Conservation (phyloP, 2,888 invertebrate species). For the Agriopis aurantiaria region DNA sequence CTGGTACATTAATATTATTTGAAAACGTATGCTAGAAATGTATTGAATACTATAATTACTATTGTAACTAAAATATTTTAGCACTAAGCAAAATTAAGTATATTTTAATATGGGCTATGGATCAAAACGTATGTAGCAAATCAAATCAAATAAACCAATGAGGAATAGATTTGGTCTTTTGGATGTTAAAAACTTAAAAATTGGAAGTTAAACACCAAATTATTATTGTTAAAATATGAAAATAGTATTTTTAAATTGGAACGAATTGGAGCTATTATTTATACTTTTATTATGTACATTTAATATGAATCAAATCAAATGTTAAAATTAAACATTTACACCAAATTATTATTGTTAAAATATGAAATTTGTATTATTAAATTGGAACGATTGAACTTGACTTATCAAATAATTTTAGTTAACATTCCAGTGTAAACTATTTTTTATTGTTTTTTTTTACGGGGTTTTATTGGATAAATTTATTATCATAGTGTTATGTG, state of each 20-base stretch:
- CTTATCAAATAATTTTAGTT: no score
- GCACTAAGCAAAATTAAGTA: neutral
- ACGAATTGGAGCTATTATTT: neutral
- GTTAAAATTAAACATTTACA: no score
- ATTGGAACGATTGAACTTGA: no score
- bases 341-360: no score
- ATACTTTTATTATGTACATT: neutral
- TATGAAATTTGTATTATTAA: no score
- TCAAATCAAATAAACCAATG: no score
- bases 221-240: neutral
- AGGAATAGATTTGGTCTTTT: no score
- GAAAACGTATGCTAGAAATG: neutral
- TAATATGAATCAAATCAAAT: no score
- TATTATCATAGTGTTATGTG: no score
- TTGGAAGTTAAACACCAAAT: neutral
- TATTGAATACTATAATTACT: constrained; percentile 1
- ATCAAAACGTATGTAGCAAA: neutral
- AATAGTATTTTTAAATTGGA: neutral
- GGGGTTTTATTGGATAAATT: no score
- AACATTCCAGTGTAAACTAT: no score
- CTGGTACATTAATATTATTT: neutral
- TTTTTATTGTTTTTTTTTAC: no score
- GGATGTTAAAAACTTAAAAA: neutral
- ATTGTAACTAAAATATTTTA: neutral
- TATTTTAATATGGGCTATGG: neutral